These are phyloP conservation scores for Aricia artaxerxes DNA, from an alignment of 2,888 invertebrate genomes.

Conservation along the genomic window DNA sequence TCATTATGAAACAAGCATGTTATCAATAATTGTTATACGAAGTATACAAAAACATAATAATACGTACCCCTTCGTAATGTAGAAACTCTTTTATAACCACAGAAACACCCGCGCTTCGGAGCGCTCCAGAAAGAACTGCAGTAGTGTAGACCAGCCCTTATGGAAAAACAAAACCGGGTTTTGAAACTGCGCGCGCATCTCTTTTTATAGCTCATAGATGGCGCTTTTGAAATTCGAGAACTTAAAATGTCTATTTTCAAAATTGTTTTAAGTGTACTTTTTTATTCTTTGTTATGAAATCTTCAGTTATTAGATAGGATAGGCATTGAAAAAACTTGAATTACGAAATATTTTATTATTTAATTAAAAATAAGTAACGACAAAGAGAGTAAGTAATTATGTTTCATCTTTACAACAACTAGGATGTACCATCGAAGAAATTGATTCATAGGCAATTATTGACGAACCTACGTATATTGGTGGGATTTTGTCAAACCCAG, in stretches of 20 bases:
- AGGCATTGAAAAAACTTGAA: not conserved
- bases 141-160: not conserved
- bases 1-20: not conserved
- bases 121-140: not conserved
- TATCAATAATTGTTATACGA: not conserved
- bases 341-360: conserved; percentile 2
- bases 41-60: not conserved
- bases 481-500: too few relatives aligned
- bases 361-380: not conserved
- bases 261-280: not conserved
- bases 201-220: not conserved
- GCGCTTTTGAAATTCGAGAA: not conserved
- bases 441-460: too few relatives aligned
- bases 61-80: not conserved
- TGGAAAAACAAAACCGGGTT: not conserved
- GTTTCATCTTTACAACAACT: not conserved
- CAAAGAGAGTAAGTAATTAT: not conserved
- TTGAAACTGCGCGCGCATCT: not conserved
- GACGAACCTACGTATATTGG: too few relatives aligned
- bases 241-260: not conserved
- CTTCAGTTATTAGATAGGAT: not conserved
- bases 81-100: not conserved
- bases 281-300: not conserved
- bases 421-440: not conserved
- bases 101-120: not conserved